A percentile compares a stretch with the other conserved stretches of the same genome.
phyloP scores from a whole-genome alignment of 1,140 invertebrate genomes.

The Bombyx mandarina region DNA sequence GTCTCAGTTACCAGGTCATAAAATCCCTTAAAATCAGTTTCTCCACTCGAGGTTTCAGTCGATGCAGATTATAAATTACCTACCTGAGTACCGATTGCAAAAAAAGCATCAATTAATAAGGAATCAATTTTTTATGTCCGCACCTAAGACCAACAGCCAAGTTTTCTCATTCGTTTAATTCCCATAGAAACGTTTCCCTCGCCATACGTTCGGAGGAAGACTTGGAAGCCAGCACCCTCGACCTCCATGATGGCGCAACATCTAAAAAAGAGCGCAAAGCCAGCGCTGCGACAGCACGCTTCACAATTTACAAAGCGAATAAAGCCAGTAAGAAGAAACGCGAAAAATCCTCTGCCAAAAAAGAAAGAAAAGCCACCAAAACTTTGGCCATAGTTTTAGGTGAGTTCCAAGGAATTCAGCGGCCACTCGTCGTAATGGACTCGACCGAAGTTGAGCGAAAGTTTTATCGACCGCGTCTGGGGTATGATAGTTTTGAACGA shows the following conservation, averaged over 20 bases:
- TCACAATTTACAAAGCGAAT: constrained; percentile 93
- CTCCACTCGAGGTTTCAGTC: no score
- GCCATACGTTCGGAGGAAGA: constrained; percentile 68
- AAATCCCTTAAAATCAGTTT: no score
- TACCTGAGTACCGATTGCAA: no score
- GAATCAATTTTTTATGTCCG: no score
- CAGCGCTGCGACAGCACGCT: constrained; percentile 77
- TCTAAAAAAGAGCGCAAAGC: constrained; percentile 81
- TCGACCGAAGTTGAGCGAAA: no score
- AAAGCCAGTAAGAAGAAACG: constrained; percentile 95
- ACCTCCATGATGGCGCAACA: constrained; percentile 46
- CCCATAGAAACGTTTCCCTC: constrained; percentile 65
- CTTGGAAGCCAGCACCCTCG: constrained; percentile 40
- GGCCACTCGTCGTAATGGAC: no score
- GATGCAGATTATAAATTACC: no score
- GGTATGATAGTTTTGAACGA: neutral
- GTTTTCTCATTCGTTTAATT: constrained; percentile 2
- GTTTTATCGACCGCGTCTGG: no score
- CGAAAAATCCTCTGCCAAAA: constrained; percentile 94
- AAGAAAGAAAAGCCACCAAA: constrained; percentile 99
- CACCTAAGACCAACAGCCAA: no score
- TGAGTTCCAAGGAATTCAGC: constrained; percentile 56
- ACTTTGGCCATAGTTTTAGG: constrained; percentile 98
- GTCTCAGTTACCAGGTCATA: no score
- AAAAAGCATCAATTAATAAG: no score